Conservation (phyloP, 2,797 vertebrate species). For the Bucorvus abyssinicus region DNA sequence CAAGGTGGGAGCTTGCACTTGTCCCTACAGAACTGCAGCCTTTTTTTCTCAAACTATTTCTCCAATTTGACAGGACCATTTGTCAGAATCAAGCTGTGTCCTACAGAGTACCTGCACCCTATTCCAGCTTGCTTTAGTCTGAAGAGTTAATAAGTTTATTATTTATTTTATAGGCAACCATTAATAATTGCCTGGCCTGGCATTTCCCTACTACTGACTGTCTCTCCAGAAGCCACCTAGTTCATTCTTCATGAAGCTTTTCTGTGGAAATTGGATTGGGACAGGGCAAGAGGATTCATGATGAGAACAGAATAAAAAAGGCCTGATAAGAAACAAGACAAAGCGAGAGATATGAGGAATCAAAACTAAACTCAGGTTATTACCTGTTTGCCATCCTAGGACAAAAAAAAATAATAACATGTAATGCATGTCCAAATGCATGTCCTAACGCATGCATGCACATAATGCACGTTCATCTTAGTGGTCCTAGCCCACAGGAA, state of each 20-base stretch:
- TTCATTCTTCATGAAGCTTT: background rate
- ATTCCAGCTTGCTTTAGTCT: background rate
- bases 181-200: background rate
- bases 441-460: too few relatives aligned
- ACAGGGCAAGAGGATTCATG: background rate
- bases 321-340: background rate
- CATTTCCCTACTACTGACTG: background rate
- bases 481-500: background rate
- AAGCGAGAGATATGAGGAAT: background rate
- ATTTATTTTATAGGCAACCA: conserved; percentile 15
- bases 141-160: conserved; percentile 27
- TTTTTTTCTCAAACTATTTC: conserved; percentile 13
- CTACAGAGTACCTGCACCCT: background rate
- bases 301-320: background rate
- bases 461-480: background rate
- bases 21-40: background rate
- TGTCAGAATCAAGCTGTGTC: background rate
- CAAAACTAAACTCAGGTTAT: background rate
- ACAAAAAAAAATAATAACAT: background rate
- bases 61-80: conserved; percentile 8
- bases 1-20: background rate
- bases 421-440: background rate
- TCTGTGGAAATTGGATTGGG: background rate
- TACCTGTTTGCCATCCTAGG: background rate
- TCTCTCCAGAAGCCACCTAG: background rate